Evolutionary conservation across 2,113 vertebrate genomes (phyloP), one percentile per base, ranked within the genome.

Genomic region (Oryzias melastigma): DNA sequence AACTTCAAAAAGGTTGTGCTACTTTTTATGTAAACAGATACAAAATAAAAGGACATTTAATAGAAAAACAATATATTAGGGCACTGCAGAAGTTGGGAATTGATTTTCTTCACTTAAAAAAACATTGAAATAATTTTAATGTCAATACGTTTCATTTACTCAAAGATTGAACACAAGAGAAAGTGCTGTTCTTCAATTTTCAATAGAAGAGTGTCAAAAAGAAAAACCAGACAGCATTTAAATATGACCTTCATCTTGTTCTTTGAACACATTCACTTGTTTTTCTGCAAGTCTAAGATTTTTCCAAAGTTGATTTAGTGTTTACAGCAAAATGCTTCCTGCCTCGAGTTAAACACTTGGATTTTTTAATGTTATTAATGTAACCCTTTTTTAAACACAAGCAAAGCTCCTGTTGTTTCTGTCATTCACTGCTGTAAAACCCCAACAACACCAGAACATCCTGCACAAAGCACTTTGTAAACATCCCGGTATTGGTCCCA

Each of bases 381-480:
- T 22, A 52, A 70, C 46, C 27, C 62, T 27, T 7, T 58, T 60
- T 62, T 25, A 66, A 52, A 73, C 16, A 57, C 22, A 67, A 27
- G 40, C 41, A 65, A 68, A 62, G 44, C 49, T 71, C 25, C 29
- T 25, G 55, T 53, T 4, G 8, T 63, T 52, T 35, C 55, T 74
- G 63, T 60, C 44, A 50, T 61, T 77, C 77, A 68, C 61, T 82
- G 79, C 64, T 63, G 63, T 73, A 55, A 80, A 67, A 65, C 54
- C 47, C 64, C 44, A 64, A 68, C 55, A 52, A 59, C 0, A 71
- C 47, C 61, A 72, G 78, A 71, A 78, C 63, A 64, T 72, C 61
- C 73, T 71, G 10, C 69, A 68, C 69, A 75, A 64, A n/a, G 65
- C 59, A n/a, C 62, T 41, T 73, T 80, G 82, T 87, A 86, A 87